Conservation (phyloP, 2,797 vertebrate genomes). For the Amblyraja radiata region DNA sequence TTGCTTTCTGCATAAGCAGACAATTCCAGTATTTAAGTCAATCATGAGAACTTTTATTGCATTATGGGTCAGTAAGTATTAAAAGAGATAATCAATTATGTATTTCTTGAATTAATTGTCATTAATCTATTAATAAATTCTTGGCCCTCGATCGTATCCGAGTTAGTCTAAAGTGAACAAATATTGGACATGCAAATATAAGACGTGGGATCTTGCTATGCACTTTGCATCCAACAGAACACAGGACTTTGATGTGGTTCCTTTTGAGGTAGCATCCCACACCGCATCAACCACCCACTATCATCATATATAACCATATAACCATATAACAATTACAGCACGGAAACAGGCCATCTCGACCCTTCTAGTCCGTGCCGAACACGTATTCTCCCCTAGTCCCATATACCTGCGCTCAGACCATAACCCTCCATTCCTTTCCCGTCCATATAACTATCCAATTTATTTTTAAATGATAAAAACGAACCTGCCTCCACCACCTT, state of each 20-base stretch:
- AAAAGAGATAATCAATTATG: background rate
- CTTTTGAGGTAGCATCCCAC: background rate
- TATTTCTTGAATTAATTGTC: background rate
- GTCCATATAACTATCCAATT: no score
- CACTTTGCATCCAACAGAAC: background rate
- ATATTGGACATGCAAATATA: background rate
- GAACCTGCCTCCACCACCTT: no score
- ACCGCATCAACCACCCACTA: no score
- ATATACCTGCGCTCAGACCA: no score
- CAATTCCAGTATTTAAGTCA: background rate
- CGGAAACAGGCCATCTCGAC: no score
- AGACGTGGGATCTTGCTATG: background rate
- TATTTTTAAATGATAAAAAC: no score
- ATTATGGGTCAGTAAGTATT: background rate
- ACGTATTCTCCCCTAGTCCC: no score
- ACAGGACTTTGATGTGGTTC: background rate
- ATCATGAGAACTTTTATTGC: background rate
- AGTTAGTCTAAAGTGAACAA: background rate
- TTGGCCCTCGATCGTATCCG: no score
- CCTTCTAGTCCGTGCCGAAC: no score
- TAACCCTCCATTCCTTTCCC: no score
- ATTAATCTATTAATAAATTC: background rate
- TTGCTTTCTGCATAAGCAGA: background rate
- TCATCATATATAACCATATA: no score
- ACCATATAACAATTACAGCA: no score